phyloP scores from a whole-genome alignment of 2,113 vertebrate species.

The Ivindomyrus marchei region DNA sequence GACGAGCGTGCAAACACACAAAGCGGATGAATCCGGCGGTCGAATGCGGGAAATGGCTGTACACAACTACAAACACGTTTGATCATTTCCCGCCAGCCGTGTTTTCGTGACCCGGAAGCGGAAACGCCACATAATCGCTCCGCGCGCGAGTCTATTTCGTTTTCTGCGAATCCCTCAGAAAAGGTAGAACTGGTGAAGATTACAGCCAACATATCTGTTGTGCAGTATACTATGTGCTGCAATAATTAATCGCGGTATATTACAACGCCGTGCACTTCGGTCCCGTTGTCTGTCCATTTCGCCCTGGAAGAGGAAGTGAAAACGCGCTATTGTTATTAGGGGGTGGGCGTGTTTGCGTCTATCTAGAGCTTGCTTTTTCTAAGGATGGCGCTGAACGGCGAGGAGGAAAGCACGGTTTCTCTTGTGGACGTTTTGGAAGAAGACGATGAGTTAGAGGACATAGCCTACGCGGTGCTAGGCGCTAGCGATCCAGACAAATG shows the following conservation, averaged over 20 bases:
- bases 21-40: background rate
- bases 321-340: background rate
- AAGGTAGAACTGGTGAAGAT: background rate
- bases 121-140: background rate
- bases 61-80: background rate
- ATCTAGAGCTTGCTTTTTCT: conserved; percentile 15
- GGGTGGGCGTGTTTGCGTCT: conserved; percentile 1
- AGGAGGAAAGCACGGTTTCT: conserved; percentile 70
- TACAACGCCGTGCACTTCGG: background rate
- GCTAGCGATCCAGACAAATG: conserved; percentile 87
- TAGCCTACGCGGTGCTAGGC: conserved; percentile 82
- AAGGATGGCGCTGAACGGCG: conserved; percentile 49
- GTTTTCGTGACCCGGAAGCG: background rate
- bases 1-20: background rate
- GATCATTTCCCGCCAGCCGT: background rate
- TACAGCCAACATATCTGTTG: background rate
- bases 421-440: conserved; percentile 86
- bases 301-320: conserved; percentile 33
- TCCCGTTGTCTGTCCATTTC: background rate
- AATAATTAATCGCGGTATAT: background rate
- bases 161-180: background rate
- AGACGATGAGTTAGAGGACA: conserved; percentile 81
- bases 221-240: background rate
- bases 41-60: background rate
- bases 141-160: background rate